These are phyloP conservation scores for Carollia perspicillata DNA, from an alignment of 2,113 vertebrate species.

Conservation along the genomic window DNA sequence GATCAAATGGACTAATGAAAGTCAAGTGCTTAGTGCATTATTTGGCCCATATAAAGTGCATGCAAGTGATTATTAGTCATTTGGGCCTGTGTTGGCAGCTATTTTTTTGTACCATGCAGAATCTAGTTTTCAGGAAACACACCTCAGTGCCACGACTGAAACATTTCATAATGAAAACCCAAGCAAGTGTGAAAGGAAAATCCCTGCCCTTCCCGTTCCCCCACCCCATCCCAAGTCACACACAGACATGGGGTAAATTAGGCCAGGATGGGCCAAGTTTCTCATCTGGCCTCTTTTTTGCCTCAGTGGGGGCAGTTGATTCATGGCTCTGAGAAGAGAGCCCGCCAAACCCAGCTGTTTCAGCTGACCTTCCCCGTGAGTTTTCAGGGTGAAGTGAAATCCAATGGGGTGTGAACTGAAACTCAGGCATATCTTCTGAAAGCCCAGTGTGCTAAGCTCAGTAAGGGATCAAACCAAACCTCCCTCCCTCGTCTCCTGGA, in stretches of 20 bases:
- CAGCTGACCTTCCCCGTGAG: constrained; percentile 46
- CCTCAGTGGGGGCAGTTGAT: not conserved
- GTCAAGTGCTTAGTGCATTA: not conserved
- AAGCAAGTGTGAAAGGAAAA: not conserved
- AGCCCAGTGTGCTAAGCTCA: not conserved
- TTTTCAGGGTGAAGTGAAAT: constrained; percentile 54
- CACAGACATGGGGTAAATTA: not conserved
- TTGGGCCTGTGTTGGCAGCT: not conserved
- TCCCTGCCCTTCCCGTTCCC: fast-evolving
- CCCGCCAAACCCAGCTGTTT: not conserved
- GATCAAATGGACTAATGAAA: not conserved
- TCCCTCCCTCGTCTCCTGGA: not conserved
- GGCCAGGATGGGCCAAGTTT: not conserved
- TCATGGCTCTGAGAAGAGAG: not conserved
- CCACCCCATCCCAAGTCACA: not conserved
- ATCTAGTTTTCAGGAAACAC: not conserved
- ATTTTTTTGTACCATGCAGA: not conserved
- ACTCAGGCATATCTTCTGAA: constrained; percentile 6
- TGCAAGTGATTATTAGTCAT: not conserved
- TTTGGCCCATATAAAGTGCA: not conserved
- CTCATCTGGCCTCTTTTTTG: not conserved
- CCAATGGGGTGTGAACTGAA: constrained; percentile 59
- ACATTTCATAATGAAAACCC: constrained; percentile 10
- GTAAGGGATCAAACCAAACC: not conserved
- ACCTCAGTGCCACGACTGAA: not conserved